Conservation (phyloP, 2,888 invertebrate species). For the Spilarctia lutea region DNA sequence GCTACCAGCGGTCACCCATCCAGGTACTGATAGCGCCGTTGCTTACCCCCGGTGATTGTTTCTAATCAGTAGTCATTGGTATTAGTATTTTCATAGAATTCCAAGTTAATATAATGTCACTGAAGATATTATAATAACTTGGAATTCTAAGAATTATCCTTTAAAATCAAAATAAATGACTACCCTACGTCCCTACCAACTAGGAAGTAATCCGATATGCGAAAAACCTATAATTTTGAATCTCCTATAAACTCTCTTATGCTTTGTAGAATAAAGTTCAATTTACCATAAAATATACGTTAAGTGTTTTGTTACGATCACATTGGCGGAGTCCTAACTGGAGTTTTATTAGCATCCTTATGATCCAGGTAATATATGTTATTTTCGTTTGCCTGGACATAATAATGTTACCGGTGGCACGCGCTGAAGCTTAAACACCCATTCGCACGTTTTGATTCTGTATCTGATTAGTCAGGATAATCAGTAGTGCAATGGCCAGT, state of each 20-base stretch:
- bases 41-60: too few relatives aligned
- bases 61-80: too few relatives aligned
- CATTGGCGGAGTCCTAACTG: constrained; percentile 10
- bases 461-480: constrained; percentile 15
- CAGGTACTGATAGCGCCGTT: too few relatives aligned
- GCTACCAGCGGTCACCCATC: too few relatives aligned
- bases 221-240: constrained; percentile 39
- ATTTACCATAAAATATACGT: constrained; percentile 16
- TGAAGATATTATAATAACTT: too few relatives aligned
- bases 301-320: constrained; percentile 16
- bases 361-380: constrained; percentile 17
- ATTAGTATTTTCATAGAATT: not conserved
- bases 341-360: constrained; percentile 13
- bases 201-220: constrained; percentile 53
- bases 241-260: constrained; percentile 25
- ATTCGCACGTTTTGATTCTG: constrained; percentile 16
- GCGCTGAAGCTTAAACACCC: constrained; percentile 35
- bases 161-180: constrained; percentile 39
- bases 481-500: constrained; percentile 3
- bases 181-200: constrained; percentile 39
- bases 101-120: not conserved
- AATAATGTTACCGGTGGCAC: constrained; percentile 36
- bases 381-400: constrained; percentile 23
- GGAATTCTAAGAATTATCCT: too few relatives aligned
- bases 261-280: constrained; percentile 15